A percentile compares a stretch with the other conserved stretches of the same genome.
These are phyloP conservation scores for Cheilinus undulatus DNA, from an alignment of 2,113 vertebrate genomes.

Conservation along the genomic window DNA sequence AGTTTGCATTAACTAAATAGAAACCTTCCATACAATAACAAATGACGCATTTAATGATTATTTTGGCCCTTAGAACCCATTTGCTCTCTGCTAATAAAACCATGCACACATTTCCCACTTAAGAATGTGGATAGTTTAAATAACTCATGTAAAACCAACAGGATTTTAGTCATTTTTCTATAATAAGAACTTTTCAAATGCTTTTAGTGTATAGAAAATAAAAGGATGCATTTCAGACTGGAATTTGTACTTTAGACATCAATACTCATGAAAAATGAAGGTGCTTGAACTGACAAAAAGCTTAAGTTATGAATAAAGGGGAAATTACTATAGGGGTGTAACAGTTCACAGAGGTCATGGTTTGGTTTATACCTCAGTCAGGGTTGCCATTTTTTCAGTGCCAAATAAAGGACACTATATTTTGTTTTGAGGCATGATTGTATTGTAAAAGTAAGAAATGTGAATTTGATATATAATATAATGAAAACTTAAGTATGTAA, in stretches of 20 bases:
- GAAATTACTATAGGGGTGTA: not conserved
- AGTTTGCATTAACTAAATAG: too few relatives aligned
- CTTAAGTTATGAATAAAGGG: not conserved
- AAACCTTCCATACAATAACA: not conserved
- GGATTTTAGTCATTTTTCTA: not conserved
- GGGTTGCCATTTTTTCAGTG: too few relatives aligned
- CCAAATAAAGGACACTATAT: too few relatives aligned
- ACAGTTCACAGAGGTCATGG: too few relatives aligned
- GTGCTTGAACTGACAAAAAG: not conserved
- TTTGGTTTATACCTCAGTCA: too few relatives aligned
- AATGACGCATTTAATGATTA: not conserved
- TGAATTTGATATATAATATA: too few relatives aligned
- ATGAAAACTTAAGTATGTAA: too few relatives aligned
- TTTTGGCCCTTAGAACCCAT: not conserved
- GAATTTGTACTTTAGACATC: not conserved
- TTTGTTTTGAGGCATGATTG: too few relatives aligned
- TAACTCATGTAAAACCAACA: not conserved
- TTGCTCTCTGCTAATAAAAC: too few relatives aligned
- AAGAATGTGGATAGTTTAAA: too few relatives aligned
- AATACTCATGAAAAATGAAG: not conserved
- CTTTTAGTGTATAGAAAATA: not conserved
- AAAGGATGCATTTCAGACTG: not conserved
- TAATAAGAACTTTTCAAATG: not conserved
- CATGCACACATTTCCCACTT: too few relatives aligned
- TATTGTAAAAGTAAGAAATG: too few relatives aligned